These are phyloP conservation scores for Spizaetus ornatus DNA, from an alignment of 2,113 vertebrate species.

Conservation along the genomic window DNA sequence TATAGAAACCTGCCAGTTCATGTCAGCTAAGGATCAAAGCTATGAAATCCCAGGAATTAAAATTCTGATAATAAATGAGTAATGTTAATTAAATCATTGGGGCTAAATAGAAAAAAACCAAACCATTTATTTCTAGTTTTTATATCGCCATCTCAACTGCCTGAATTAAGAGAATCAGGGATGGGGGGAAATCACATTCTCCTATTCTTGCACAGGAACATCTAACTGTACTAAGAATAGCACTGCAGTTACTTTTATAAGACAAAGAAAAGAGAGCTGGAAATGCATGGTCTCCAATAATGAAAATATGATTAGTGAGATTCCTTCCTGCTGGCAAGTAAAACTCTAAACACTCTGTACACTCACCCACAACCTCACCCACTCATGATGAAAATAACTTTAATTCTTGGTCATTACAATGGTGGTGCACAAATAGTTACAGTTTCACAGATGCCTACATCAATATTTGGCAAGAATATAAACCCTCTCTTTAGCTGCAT, in stretches of 20 bases:
- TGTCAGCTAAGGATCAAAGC: background rate
- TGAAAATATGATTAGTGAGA: background rate
- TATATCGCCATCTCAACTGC: background rate
- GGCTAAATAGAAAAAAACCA: background rate
- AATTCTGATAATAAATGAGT: background rate
- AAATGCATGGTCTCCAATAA: background rate
- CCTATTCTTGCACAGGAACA: background rate
- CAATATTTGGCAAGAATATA: background rate
- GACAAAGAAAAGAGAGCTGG: background rate
- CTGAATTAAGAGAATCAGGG: background rate
- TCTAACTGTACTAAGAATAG: background rate
- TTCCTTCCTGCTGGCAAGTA: background rate
- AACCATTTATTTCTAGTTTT: background rate
- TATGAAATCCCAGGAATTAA: background rate
- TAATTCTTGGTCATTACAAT: conserved; percentile 1
- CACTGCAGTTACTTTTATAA: background rate
- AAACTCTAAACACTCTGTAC: background rate
- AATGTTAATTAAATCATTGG: background rate
- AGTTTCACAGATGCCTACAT: background rate
- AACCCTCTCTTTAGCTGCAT: background rate
- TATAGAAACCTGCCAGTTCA: background rate
- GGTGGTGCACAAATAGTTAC: background rate
- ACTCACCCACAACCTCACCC: background rate
- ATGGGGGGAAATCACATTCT: background rate
- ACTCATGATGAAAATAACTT: conserved; percentile 5